A percentile compares a stretch with the other conserved stretches of the same genome.
Conservation (phyloP, 1,140 invertebrate genomes). For the Listronotus oregonensis region DNA sequence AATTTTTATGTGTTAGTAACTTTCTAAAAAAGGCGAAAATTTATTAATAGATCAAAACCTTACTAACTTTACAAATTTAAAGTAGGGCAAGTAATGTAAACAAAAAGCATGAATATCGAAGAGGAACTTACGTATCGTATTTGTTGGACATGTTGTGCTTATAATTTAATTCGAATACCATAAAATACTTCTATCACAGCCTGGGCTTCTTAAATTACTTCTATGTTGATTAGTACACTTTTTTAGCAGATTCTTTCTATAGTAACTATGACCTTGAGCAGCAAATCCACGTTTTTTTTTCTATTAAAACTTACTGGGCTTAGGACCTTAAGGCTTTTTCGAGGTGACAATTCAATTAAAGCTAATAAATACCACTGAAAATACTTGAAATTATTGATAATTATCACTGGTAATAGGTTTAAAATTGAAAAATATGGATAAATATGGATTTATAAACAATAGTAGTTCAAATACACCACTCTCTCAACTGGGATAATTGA, state of each 20-base stretch:
- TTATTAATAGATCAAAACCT: background rate
- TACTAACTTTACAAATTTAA: background rate
- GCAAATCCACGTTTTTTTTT: constrained; percentile 25
- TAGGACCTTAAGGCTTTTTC: background rate
- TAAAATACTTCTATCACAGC: constrained; percentile 48
- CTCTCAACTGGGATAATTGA: no score
- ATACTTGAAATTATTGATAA: background rate
- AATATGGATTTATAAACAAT: constrained; percentile 13
- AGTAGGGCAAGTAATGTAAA: constrained; percentile 22
- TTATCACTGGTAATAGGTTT: constrained; percentile 8
- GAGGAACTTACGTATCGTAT: constrained; percentile 65
- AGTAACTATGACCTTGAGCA: constrained; percentile 30
- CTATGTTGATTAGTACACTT: constrained; percentile 7
- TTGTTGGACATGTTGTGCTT: constrained; percentile 65
- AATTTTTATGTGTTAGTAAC: no score
- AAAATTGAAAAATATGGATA: constrained; percentile 11
- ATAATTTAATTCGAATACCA: constrained; percentile 43
- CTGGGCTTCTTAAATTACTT: constrained; percentile 27
- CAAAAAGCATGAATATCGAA: background rate
- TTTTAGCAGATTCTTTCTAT: constrained; percentile 16
- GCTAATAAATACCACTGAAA: constrained; percentile 3
- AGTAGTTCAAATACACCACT: constrained; percentile 13
- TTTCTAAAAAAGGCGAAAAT: no score
- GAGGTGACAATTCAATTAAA: background rate
- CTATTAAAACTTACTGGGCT: constrained; percentile 1